A percentile compares a stretch with the other conserved stretches of the same genome.
Evolutionary conservation across 2,113 vertebrate species (phyloP).

Genomic region (Hassar affinis): DNA sequence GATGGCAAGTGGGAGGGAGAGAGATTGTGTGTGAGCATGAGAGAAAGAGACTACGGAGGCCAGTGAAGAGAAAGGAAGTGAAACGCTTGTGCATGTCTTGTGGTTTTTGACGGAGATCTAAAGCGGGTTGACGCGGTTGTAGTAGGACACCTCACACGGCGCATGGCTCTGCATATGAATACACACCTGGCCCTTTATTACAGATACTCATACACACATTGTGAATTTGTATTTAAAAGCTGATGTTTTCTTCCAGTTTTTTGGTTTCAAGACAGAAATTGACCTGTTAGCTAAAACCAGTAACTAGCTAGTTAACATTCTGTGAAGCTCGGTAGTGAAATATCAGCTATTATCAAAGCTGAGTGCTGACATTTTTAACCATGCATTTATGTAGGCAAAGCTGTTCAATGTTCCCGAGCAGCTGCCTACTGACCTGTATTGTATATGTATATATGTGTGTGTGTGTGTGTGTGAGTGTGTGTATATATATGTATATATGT

Average conservation of each 20-base stretch:
- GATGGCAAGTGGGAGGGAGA: conserved; percentile 65
- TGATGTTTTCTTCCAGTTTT: not conserved
- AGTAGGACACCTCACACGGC: conserved; percentile 30
- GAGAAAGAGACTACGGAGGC: conserved; percentile 68
- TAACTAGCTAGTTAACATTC: not conserved
- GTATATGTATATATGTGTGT: too few species aligned
- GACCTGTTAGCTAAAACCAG: not conserved
- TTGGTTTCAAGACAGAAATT: not conserved
- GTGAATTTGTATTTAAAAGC: not conserved
- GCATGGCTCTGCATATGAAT: not conserved
- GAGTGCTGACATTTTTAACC: too few species aligned
- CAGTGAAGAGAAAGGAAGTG: conserved; percentile 67
- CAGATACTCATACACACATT: not conserved
- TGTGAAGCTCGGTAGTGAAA: not conserved
- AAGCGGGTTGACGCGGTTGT: conserved; percentile 14
- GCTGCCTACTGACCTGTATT: too few species aligned
- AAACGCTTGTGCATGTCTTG: not conserved
- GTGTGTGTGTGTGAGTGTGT: not conserved
- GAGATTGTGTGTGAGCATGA: conserved; percentile 38
- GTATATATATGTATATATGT: not conserved
- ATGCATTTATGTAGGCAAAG: not conserved
- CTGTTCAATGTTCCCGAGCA: not conserved
- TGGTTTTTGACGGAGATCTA: conserved; percentile 28
- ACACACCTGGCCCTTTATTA: too few species aligned
- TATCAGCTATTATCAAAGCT: too few species aligned